Evolutionary conservation across 2,113 vertebrate genomes (phyloP).

Genomic region (Actenoides hombroni): DNA sequence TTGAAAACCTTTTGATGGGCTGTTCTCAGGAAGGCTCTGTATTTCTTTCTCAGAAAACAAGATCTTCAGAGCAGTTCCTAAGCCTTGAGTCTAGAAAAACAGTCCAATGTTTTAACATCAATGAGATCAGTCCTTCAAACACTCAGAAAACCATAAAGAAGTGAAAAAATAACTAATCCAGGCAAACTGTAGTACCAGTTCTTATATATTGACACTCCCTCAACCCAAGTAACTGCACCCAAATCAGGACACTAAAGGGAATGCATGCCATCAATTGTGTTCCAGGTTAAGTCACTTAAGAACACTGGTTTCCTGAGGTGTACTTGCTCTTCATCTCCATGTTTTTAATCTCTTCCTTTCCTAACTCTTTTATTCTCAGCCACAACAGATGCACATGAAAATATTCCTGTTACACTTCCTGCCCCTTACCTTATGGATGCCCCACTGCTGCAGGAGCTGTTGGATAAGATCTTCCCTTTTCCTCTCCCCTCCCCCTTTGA

Average conservation of each 20-base stretch:
- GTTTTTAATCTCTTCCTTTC: not conserved
- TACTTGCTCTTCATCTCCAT: not conserved
- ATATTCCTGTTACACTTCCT: not conserved
- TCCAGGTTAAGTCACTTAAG: not conserved
- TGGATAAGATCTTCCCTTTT: not conserved
- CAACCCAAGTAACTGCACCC: not conserved
- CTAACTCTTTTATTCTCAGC: not conserved
- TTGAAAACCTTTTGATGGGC: conserved; percentile 92
- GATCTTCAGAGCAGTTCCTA: conserved; percentile 95
- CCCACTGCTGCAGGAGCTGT: not conserved
- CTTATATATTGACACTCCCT: not conserved
- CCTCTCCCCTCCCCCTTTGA: not conserved
- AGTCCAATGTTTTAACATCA: not conserved
- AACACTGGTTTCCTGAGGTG: not conserved
- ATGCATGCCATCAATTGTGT: not conserved
- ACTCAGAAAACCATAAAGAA: not conserved
- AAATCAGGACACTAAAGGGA: not conserved
- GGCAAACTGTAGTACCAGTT: not conserved
- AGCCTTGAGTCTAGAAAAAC: conserved; percentile 86
- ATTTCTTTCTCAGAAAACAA: conserved; percentile 97
- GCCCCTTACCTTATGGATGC: not conserved
- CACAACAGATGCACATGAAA: not conserved
- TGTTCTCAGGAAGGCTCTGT: conserved; percentile 89
- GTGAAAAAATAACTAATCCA: not conserved
- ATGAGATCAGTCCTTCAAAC: not conserved